These are phyloP conservation scores for Mythimna vitellina DNA, from an alignment of 2,888 invertebrate species.

Conservation along the genomic window DNA sequence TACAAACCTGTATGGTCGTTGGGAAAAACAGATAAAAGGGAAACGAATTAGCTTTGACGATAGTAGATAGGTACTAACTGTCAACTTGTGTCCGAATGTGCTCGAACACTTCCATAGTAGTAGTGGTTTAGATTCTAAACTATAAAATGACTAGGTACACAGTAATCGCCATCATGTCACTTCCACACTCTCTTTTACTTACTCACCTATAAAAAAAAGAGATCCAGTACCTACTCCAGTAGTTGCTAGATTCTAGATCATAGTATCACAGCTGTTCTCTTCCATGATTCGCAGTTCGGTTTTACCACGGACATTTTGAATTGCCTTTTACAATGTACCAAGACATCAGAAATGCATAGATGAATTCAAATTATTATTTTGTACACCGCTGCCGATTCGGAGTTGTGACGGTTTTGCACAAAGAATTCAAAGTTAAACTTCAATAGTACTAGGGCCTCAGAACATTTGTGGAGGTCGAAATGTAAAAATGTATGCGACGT, in stretches of 20 bases:
- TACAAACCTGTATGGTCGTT: too few species aligned
- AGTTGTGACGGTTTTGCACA: conserved; percentile 12
- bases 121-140: too few species aligned
- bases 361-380: neutral
- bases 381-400: neutral
- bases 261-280: neutral
- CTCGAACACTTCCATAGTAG: too few species aligned
- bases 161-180: too few species aligned
- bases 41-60: too few species aligned
- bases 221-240: too few species aligned
- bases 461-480: neutral
- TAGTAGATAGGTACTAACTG: too few species aligned
- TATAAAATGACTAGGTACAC: too few species aligned
- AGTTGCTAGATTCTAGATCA: neutral
- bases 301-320: conserved; percentile 11
- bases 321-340: conserved; percentile 4
- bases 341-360: neutral
- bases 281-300: conserved; percentile 1
- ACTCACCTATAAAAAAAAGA: too few species aligned
- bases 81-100: too few species aligned
- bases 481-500: neutral
- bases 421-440: conserved; percentile 26
- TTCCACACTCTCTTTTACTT: too few species aligned
- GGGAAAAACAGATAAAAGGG: too few species aligned
- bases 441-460: neutral